These are phyloP conservation scores for Hyles euphorbiae DNA, from an alignment of 1,140 invertebrate genomes.

Conservation along the genomic window DNA sequence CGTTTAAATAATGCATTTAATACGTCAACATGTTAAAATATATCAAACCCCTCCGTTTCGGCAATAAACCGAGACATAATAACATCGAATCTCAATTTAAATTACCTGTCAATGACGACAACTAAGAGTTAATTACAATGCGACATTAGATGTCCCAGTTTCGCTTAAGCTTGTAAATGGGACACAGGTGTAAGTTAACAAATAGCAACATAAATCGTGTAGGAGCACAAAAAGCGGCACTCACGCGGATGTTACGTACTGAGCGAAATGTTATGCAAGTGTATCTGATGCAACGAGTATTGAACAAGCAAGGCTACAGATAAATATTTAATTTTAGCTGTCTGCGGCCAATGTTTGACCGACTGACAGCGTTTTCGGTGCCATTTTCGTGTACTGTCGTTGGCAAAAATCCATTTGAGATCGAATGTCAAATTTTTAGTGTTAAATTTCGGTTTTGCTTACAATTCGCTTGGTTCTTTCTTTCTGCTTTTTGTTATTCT, in stretches of 20 bases:
- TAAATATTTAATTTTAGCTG: constrained; percentile 40
- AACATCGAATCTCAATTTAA: too few relatives aligned
- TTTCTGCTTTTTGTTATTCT: too few relatives aligned
- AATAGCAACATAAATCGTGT: constrained; percentile 5
- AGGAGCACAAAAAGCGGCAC: constrained; percentile 15
- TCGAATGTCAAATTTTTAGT: not conserved
- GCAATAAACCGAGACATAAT: too few relatives aligned
- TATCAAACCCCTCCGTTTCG: too few relatives aligned
- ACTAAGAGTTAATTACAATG: too few relatives aligned
- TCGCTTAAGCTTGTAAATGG: not conserved
- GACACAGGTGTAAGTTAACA: constrained; percentile 1
- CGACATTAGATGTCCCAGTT: too few relatives aligned
- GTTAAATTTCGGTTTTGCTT: not conserved
- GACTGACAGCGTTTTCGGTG: constrained; percentile 29
- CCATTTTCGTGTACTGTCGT: constrained; percentile 2
- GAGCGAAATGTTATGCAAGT: constrained; percentile 43
- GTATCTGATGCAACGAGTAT: constrained; percentile 46
- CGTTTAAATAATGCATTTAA: too few relatives aligned
- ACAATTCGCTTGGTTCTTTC: too few relatives aligned
- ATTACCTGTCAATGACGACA: too few relatives aligned
- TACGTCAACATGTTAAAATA: too few relatives aligned
- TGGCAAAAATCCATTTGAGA: too few relatives aligned
- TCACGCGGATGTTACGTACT: constrained; percentile 23
- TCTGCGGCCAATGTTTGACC: constrained; percentile 48
- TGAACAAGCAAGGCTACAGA: constrained; percentile 41